Percentiles rank a stretch among this genome's conserved stretches.
Evolutionary conservation across 2,113 vertebrate species (phyloP).

Genomic region (Laticauda laticaudata): DNA sequence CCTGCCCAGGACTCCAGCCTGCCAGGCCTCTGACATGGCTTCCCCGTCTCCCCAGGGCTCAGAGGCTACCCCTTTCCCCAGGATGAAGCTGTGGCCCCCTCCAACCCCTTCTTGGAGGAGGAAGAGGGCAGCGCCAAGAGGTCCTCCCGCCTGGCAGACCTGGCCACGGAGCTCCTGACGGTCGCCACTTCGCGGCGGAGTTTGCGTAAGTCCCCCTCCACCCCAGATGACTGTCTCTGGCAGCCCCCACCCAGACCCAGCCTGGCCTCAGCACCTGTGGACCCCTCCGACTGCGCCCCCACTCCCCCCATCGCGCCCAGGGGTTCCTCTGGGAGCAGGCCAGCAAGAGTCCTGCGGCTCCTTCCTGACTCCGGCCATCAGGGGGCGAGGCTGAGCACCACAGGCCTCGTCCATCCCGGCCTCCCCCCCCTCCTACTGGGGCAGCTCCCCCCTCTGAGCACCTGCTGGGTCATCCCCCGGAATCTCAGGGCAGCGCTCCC

Average conservation of each 20-base stretch:
- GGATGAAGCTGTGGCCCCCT: constrained; percentile 91
- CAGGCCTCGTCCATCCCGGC: neutral
- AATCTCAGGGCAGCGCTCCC: neutral
- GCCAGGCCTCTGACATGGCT: neutral
- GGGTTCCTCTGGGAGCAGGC: fast-evolving
- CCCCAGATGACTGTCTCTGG: neutral
- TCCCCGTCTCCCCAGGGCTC: constrained; percentile 72
- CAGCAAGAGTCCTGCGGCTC: neutral
- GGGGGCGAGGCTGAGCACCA: neutral
- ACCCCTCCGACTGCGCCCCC: neutral
- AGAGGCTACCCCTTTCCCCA: constrained; percentile 87
- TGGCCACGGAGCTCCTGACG: constrained; percentile 92
- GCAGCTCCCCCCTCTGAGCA: neutral
- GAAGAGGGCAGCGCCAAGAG: constrained; percentile 84
- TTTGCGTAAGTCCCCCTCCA: constrained; percentile 65
- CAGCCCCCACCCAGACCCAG: neutral
- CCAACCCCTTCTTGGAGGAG: constrained; percentile 95
- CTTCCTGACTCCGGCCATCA: neutral
- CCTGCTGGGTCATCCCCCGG: neutral
- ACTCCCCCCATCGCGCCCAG: neutral
- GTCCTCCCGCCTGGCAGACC: constrained; percentile 83
- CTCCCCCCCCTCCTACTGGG: neutral
- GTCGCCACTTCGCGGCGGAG: constrained; percentile 89
- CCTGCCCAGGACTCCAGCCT: neutral
- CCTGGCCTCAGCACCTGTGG: neutral